Conservation (phyloP, 1,140 invertebrate species). For the Danaus plexippus region DNA sequence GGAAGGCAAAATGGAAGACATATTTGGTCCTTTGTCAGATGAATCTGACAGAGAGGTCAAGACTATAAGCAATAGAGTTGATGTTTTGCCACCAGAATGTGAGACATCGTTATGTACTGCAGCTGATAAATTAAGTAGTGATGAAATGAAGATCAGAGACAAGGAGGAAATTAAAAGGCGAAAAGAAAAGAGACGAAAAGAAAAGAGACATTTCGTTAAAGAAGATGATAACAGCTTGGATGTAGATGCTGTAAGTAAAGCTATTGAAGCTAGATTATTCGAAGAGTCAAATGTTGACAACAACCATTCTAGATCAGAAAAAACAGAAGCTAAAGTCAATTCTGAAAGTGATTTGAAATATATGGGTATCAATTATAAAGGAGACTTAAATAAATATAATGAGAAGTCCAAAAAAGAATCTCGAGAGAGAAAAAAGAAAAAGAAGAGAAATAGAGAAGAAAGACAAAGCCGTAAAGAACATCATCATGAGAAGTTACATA, state of each 20-base stretch:
- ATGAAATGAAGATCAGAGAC: constrained; percentile 55
- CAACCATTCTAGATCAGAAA: constrained; percentile 37
- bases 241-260: constrained; percentile 83
- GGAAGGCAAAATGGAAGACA: constrained; percentile 87
- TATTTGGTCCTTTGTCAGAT: constrained; percentile 89
- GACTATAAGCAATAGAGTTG: constrained; percentile 14
- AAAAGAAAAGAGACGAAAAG: constrained; percentile 81
- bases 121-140: constrained; percentile 30
- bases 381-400: constrained; percentile 49
- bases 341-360: constrained; percentile 74
- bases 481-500: constrained; percentile 66
- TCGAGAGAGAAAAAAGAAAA: constrained; percentile 86
- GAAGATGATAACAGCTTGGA: constrained; percentile 86
- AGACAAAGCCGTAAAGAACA: constrained; percentile 78
- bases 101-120: constrained; percentile 21
- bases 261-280: constrained; percentile 84
- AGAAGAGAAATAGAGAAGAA: constrained; percentile 86
- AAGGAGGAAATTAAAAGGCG: constrained; percentile 73
- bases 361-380: constrained; percentile 38
- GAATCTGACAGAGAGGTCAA: constrained; percentile 69
- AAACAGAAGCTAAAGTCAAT: constrained; percentile 38
- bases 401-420: constrained; percentile 74
- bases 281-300: constrained; percentile 70
- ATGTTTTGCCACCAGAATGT: constrained; percentile 15
- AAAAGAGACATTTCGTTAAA: constrained; percentile 66